A percentile compares a stretch with the other conserved stretches of the same genome.
Evolutionary conservation across 2,113 vertebrate genomes (phyloP).

Genomic region (Eptesicus fuscus): DNA sequence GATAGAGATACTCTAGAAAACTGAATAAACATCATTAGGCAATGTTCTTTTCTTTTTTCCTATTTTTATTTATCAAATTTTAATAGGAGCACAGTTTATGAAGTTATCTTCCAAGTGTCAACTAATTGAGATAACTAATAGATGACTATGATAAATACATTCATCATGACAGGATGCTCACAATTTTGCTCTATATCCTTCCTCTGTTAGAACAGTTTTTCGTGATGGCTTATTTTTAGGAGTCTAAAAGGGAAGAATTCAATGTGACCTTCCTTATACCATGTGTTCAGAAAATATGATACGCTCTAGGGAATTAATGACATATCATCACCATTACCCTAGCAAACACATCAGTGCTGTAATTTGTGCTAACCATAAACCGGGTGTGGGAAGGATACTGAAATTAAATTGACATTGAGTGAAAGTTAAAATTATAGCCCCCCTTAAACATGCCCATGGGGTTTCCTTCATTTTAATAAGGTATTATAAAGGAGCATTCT

Average conservation of each 20-base stretch:
- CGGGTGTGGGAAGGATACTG: constrained; percentile 11
- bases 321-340: constrained; percentile 64
- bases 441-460: neutral
- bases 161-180: neutral
- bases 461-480: constrained; percentile 34
- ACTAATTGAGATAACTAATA: neutral
- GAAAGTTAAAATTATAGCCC: constrained; percentile 46
- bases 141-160: neutral
- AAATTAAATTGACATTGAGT: constrained; percentile 56
- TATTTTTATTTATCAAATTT: neutral
- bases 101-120: neutral
- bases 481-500: neutral
- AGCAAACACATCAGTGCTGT: constrained; percentile 53
- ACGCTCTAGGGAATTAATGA: constrained; percentile 69
- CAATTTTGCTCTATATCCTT: neutral
- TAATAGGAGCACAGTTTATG: neutral
- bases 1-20: neutral
- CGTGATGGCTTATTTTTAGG: neutral
- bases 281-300: constrained; percentile 59
- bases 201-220: neutral
- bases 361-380: constrained; percentile 70
- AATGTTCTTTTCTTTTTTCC: neutral
- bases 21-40: neutral
- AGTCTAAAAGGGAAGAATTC: constrained; percentile 27
- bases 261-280: constrained; percentile 61